A percentile compares a stretch with the other conserved stretches of the same genome.
Evolutionary conservation across 2,797 vertebrate species (phyloP).

Genomic region (Microctenopoma steveboyesi): DNA sequence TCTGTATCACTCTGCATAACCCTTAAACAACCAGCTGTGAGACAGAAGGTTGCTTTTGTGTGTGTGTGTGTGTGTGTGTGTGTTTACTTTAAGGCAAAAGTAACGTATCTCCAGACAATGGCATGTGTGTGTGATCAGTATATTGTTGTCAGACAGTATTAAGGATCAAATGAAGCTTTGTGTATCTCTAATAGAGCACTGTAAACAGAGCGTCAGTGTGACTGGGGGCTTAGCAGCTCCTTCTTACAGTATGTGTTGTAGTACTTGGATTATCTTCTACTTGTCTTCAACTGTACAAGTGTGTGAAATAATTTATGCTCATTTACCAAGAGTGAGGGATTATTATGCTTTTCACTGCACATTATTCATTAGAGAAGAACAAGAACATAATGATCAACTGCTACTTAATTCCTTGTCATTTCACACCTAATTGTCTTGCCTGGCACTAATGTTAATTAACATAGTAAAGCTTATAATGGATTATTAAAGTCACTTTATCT

Average conservation of each 20-base stretch:
- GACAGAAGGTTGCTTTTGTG: background rate
- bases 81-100: conserved; percentile 12
- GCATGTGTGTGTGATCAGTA: background rate
- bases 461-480: conserved; percentile 30
- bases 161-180: conserved; percentile 9
- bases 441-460: conserved; percentile 56
- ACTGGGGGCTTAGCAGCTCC: background rate
- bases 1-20: conserved; percentile 17
- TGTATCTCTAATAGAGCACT: conserved; percentile 11
- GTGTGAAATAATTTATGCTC: conserved; percentile 35
- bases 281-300: conserved; percentile 9
- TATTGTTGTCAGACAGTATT: conserved; percentile 4
- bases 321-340: conserved; percentile 41
- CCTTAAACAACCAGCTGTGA: conserved; percentile 1
- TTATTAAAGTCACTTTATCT: conserved; percentile 39
- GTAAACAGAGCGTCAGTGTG: conserved; percentile 4
- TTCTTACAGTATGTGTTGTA: background rate
- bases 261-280: conserved; percentile 12
- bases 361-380: conserved; percentile 42
- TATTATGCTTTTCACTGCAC: conserved; percentile 51
- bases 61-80: background rate
- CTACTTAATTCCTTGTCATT: conserved; percentile 54
- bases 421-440: conserved; percentile 50
- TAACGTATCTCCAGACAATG: background rate
- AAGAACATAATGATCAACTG: conserved; percentile 43